phyloP scores from a whole-genome alignment of 2,113 vertebrate genomes.

The Sapayoa aenigma region DNA sequence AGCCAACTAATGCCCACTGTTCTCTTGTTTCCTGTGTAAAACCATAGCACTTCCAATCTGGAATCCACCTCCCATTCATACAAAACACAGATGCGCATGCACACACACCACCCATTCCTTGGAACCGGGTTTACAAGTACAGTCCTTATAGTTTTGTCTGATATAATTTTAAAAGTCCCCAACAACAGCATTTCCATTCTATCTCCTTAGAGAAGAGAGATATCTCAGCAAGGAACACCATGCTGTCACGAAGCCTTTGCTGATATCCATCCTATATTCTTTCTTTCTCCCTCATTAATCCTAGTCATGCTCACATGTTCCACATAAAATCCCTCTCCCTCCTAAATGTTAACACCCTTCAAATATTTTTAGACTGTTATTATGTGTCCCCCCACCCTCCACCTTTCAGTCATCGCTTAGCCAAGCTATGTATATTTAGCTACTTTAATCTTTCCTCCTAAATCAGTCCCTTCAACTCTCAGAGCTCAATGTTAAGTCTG shows the following conservation, averaged over 20 bases:
- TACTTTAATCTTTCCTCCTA: constrained; percentile 65
- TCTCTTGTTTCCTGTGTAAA: background rate
- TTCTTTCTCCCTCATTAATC: constrained; percentile 54
- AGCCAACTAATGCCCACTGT: background rate
- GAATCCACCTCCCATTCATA: background rate
- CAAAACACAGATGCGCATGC: background rate
- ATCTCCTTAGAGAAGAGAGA: background rate
- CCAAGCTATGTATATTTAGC: constrained; percentile 64
- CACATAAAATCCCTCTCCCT: constrained; percentile 43
- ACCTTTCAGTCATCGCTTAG: constrained; percentile 56
- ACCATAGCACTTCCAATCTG: background rate
- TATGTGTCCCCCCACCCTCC: constrained; percentile 40
- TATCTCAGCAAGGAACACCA: background rate
- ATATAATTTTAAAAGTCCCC: background rate
- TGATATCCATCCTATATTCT: background rate
- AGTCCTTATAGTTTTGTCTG: background rate
- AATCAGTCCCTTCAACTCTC: constrained; percentile 41
- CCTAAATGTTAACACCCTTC: constrained; percentile 62
- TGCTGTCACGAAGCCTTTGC: background rate
- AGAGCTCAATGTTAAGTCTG: constrained; percentile 23
- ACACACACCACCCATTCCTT: fast-evolving
- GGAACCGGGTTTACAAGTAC: background rate
- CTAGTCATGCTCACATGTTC: constrained; percentile 52
- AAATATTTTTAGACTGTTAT: constrained; percentile 68
- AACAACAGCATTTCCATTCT: background rate